phyloP scores from a whole-genome alignment of 2,888 invertebrate genomes.

The Pomacea canaliculata region DNA sequence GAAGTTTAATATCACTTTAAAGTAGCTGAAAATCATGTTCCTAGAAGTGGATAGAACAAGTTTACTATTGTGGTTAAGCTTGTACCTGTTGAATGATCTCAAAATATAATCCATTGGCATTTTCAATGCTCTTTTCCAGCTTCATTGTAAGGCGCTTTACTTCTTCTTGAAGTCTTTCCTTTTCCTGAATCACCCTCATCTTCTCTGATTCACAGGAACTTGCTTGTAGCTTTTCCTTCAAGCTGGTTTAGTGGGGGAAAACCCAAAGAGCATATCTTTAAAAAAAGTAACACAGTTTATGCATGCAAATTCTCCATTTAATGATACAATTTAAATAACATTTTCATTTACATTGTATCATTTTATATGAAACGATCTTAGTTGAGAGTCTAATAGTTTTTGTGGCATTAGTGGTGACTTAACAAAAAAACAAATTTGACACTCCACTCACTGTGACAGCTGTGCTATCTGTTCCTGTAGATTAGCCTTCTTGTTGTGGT shows the following conservation, averaged over 20 bases:
- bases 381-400: too few relatives aligned
- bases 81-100: slow-evolving; percentile 43
- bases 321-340: too few relatives aligned
- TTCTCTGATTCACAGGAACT: slow-evolving; percentile 25
- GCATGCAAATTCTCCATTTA: too few relatives aligned
- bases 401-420: too few relatives aligned
- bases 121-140: slow-evolving; percentile 37
- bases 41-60: too few relatives aligned
- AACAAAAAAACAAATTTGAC: too few relatives aligned
- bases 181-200: slow-evolving; percentile 25
- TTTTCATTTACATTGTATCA: too few relatives aligned
- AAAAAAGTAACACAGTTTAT: neutral
- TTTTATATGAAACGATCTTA: too few relatives aligned
- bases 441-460: slow-evolving; percentile 43
- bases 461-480: slow-evolving; percentile 42
- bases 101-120: slow-evolving; percentile 40
- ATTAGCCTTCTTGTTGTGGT: slow-evolving; percentile 46
- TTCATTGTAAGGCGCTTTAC: slow-evolving; percentile 31
- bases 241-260: neutral
- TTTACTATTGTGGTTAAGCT: too few relatives aligned
- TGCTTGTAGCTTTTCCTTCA: slow-evolving; percentile 13
- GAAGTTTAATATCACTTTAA: too few relatives aligned
- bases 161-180: slow-evolving; percentile 33
- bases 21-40: too few relatives aligned
- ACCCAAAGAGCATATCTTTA: neutral